Conservation (phyloP, 2,888 invertebrate genomes). For the Metacarcinus magister region DNA sequence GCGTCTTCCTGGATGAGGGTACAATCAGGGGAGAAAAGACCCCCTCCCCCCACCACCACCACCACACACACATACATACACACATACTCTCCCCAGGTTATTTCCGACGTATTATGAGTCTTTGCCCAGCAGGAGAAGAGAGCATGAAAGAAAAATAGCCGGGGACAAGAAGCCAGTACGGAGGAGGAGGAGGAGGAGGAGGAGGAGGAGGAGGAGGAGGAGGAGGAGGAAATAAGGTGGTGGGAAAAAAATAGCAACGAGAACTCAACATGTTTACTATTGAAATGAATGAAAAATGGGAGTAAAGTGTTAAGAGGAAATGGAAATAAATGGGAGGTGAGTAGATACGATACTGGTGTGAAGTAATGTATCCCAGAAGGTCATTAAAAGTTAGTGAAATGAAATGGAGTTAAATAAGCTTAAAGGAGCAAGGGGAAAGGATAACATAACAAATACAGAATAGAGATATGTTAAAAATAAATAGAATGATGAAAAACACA, state of each 20-base stretch:
- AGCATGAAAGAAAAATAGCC: too few relatives aligned
- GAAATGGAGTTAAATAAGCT: too few relatives aligned
- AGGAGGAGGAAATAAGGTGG: not conserved
- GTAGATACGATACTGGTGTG: not conserved
- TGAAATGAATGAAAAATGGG: not conserved
- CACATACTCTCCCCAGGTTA: too few relatives aligned
- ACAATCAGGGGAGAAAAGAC: not conserved
- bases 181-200: constrained; percentile 47
- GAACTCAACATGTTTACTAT: not conserved
- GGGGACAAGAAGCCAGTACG: not conserved
- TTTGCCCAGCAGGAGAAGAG: constrained; percentile 30
- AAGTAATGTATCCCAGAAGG: not conserved
- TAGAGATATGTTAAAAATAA: not conserved
- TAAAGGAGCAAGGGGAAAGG: not conserved
- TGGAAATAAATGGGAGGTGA: not conserved
- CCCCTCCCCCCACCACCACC: not conserved
- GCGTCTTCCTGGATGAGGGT: not conserved
- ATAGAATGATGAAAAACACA: not conserved
- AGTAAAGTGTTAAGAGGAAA: not conserved
- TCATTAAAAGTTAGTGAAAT: too few relatives aligned
- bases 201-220: constrained; percentile 50
- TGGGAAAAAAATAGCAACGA: not conserved
- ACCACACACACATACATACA: too few relatives aligned
- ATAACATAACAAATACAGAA: not conserved
- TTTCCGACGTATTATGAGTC: not conserved